Evolutionary conservation across 2,888 invertebrate species (phyloP), one percentile per base, ranked within the genome.

Genomic region (Leucania comma): DNA sequence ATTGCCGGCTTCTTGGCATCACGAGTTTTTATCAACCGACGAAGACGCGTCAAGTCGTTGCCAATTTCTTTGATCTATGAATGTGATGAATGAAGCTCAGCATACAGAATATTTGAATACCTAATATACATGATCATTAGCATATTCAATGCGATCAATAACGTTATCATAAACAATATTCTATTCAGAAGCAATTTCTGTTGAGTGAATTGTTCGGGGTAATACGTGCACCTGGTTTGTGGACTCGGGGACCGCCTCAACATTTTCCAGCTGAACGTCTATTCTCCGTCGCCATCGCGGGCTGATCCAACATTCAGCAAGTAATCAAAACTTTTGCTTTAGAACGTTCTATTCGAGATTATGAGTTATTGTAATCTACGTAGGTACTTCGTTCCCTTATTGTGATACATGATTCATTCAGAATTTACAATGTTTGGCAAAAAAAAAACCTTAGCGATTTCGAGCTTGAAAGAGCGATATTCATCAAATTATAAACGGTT

Each of bases 1-100:
- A 82, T 82, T 80, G 79, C 80, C 75, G 80, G 78, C 78, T 81
- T 84, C 81, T 88, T 87, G 87, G 84, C 87, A 85, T 75, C 81
- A 74, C 75, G 72, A 78, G 56, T 84, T 70, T 84, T 75, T 77
- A 67, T 75, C 68, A n/a, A 68, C 22, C 46, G 64, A 68, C 71
- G 56, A 75, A 71, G 63, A 68, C 64, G 60, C 53, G 53, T 76
- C 73, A 67, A 75, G 64, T 68, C 69, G 56, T 59, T 84, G 84
- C 82, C 85, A 85, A 85, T 81, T 85, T 80, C 72, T 85, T 81
- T 81, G 81, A 82, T 78, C 68, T 68, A 73, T 75, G 83, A 74
- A 78, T 72, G 80, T 68, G 78, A 78, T 78, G 74, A 72, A 70
- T 65, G 78, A 73, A 80, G 67, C 50, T 32, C 62, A 48, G 58